Evolutionary conservation across 1,140 invertebrate species (phyloP), one percentile per base, ranked within the genome.

Genomic region (Caenorhabditis brenneri): DNA sequence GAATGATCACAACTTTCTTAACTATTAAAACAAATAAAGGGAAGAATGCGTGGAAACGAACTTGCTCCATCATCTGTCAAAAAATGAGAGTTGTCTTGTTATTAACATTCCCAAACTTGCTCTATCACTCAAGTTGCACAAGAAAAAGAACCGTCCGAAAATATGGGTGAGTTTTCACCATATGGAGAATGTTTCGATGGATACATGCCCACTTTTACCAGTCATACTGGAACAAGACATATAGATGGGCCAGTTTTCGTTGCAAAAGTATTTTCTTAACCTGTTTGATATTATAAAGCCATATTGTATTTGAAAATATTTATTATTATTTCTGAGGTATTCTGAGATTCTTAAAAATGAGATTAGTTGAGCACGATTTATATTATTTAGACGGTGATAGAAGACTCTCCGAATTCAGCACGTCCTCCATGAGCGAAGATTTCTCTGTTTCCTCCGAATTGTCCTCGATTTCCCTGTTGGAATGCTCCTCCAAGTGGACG

Each of bases 381-480:
- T 9, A 74, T 15, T n/a, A 46, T 42, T 74, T 74, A 74, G 7
- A 74, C 65, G 24, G 65, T 42, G 36, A 74, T 74, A 6, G 65
- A 74, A 22, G 65, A 74, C 2, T 74, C 65, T 42, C 33, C 65
- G 5, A 74, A 74, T 2, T 74, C 65, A 46, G 65, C 10, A 42
- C 65, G 65, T 22, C 65, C 65, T 74, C 65, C 65, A 31, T 74
- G 65, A 42, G 65, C 65, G 9, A 24, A 74, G n/a, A 39, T 74
- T 74, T 74, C 65, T 74, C 65, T 74, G 10, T 42, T 74, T 74
- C 65, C 65, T 22, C 65, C 65, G 29, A 74, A 74, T 31, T 74
- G 65, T 46, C 65, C 65, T 74, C 65, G 33, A 29, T 24, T 42
- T 74, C 65, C 65, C 24, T 74, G 36, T 74, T 46, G 36, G 65